A percentile compares a stretch with the other conserved stretches of the same genome.
These are phyloP conservation scores for Speoplatyrhinus poulsoni DNA, from an alignment of 2,113 vertebrate genomes.

Conservation along the genomic window DNA sequence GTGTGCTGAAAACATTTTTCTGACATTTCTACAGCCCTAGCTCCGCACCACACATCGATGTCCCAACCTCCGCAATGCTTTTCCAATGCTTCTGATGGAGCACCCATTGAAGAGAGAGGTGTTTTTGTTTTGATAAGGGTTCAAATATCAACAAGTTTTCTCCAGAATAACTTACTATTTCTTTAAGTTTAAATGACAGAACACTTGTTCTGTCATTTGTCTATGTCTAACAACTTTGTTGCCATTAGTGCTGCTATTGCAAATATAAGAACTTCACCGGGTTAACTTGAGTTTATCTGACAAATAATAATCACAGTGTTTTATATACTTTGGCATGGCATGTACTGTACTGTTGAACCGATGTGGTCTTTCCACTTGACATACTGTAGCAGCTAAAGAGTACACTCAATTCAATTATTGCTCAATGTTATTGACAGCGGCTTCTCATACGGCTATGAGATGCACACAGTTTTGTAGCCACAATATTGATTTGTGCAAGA, in stretches of 20 bases:
- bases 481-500: constrained; percentile 58
- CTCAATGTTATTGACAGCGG: constrained; percentile 62
- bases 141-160: too few relatives aligned
- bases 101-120: too few relatives aligned
- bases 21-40: too few relatives aligned
- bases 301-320: neutral
- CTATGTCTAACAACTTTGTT: neutral
- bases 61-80: too few relatives aligned
- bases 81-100: too few relatives aligned
- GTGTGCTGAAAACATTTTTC: too few relatives aligned
- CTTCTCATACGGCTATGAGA: constrained; percentile 59
- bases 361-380: constrained; percentile 60
- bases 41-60: too few relatives aligned
- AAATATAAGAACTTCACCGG: neutral
- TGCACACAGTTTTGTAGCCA: constrained; percentile 63
- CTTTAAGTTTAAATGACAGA: too few relatives aligned
- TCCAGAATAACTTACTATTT: too few relatives aligned
- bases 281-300: neutral
- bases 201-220: neutral
- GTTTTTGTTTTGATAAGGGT: too few relatives aligned
- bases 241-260: neutral
- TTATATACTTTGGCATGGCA: neutral
- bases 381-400: constrained; percentile 37
- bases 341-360: too few relatives aligned
- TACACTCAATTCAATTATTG: constrained; percentile 53